Evolutionary conservation across 1,140 invertebrate genomes (phyloP), one percentile per base, ranked within the genome.

Genomic region (Thalassaphorura encarpata): DNA sequence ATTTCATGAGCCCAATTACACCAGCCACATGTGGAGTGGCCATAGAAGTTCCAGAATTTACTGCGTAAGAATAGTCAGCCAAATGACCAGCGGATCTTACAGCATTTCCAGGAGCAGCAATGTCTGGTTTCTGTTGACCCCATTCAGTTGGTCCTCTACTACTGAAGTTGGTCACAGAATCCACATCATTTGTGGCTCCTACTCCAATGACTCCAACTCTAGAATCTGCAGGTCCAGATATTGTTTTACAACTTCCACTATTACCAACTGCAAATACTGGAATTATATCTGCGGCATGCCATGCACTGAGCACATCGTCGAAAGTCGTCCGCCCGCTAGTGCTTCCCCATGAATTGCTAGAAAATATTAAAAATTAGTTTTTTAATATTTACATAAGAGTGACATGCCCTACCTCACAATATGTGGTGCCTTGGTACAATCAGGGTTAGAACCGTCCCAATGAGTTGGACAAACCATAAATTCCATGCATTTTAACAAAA

Each of bases 401-500:
- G n/a, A n/a, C n/a, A n/a, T n/a, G n/a, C n/a, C n/a, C n/a, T n/a
- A n/a, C n/a, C n/a, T n/a, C 8, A 42, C 51, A 6, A 60, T 41
- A 15, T 56, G 6, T 3, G 61, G 61, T 13, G 54, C 45, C 16
- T 52, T 55, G 19, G 26, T 24, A 27, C 61, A 63, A 21, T 60
- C 41, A 4, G 2, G 24, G 2, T 39, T 43, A 4, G 16, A 26
- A 1, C 57, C 54, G n/a, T 51, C 31, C 3, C 43, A 23, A 26
- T 57, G 23, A 18, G 54, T 60, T 2, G 61, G 61, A 48, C 61
- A 63, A 18, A 49, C 31, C 18, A 49, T 54, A 21, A 21, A 51
- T 51, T 51, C 4, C n/a, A 8, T 8, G 21, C 48, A 51, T 3
- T 4, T 19, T 15, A 27, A 31, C 5, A 51, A 8, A 16, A 31